Percentiles rank a stretch among this genome's conserved stretches.
These are phyloP conservation scores for Triops longicaudatus DNA, from an alignment of 1,140 invertebrate genomes.

Conservation along the genomic window DNA sequence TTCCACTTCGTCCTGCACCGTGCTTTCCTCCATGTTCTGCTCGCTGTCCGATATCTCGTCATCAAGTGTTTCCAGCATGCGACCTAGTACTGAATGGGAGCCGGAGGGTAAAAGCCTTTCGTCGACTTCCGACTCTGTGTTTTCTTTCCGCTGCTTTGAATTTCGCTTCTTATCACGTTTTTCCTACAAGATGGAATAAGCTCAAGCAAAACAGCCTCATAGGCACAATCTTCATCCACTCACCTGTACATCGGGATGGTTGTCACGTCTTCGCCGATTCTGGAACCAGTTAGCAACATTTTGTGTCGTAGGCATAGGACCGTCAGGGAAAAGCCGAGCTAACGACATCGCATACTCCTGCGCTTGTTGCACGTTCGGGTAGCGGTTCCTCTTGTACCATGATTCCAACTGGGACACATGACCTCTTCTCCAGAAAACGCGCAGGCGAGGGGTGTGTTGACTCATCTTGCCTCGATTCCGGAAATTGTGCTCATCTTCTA, in stretches of 20 bases:
- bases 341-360: background rate
- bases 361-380: background rate
- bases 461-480: background rate
- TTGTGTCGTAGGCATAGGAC: background rate
- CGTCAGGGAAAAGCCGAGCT: background rate
- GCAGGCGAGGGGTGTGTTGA: background rate
- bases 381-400: background rate
- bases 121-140: background rate
- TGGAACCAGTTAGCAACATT: conserved; percentile 3
- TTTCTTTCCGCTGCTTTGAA: background rate
- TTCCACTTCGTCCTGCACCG: background rate
- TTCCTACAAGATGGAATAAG: background rate
- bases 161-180: background rate
- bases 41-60: background rate
- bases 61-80: background rate
- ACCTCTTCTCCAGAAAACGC: background rate
- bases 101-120: background rate
- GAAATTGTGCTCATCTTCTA: background rate
- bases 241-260: background rate
- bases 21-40: background rate
- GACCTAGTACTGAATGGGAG: background rate
- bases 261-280: background rate
- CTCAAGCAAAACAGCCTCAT: too few relatives aligned
- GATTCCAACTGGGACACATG: background rate
- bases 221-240: too few relatives aligned